Percentiles rank a stretch among this genome's conserved stretches.
Conservation (phyloP, 2,888 invertebrate species). For the Pammene fasciana region DNA sequence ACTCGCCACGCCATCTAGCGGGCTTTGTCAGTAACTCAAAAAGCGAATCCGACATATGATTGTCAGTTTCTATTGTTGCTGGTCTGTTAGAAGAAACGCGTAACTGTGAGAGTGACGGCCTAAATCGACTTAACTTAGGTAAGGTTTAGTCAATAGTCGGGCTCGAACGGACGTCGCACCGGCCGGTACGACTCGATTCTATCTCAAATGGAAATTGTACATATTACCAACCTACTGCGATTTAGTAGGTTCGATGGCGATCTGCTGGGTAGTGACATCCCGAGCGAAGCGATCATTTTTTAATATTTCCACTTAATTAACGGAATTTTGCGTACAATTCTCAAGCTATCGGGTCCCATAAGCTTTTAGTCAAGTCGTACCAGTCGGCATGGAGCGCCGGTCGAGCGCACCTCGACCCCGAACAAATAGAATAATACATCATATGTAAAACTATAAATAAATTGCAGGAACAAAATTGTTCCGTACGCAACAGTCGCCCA, state of each 20-base stretch:
- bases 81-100: not conserved
- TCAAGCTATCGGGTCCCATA: not conserved
- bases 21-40: no score
- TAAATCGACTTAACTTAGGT: conserved; percentile 41
- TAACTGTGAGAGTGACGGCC: conserved; percentile 32
- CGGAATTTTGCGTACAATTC: no score
- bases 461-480: not conserved
- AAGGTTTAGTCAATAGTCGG: conserved; percentile 29
- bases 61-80: not conserved
- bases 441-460: not conserved
- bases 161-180: not conserved
- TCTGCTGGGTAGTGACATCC: no score
- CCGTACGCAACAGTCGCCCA: not conserved
- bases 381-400: not conserved
- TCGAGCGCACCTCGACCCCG: not conserved
- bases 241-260: no score
- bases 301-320: no score
- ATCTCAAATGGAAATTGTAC: no score
- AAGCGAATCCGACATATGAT: not conserved
- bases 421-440: not conserved
- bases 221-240: no score
- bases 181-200: not conserved
- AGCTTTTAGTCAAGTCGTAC: not conserved
- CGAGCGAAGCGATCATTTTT: no score
- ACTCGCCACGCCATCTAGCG: no score